phyloP scores from a whole-genome alignment of 2,888 invertebrate genomes.

The Campoplex nolae region DNA sequence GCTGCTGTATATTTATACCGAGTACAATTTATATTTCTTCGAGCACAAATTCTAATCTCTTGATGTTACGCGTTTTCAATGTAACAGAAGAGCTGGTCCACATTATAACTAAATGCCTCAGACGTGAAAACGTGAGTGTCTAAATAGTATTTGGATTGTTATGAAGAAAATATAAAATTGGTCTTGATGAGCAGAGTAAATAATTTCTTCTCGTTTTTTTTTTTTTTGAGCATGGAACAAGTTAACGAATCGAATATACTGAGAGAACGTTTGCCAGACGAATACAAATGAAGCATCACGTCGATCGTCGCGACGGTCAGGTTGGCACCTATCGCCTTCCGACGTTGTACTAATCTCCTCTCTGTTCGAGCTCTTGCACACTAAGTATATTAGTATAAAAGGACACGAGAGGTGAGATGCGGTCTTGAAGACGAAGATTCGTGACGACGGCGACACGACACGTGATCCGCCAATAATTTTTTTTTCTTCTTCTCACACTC shows the following conservation, averaged over 20 bases:
- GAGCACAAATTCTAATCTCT: neutral
- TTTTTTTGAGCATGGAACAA: constrained; percentile 21
- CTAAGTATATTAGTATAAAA: constrained; percentile 6
- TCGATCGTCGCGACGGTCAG: constrained; percentile 31
- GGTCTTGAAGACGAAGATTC: constrained; percentile 28
- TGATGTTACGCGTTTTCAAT: too few species aligned
- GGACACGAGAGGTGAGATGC: neutral
- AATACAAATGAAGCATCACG: constrained; percentile 54
- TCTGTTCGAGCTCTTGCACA: constrained; percentile 18
- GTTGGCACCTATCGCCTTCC: constrained; percentile 49
- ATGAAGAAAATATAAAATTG: neutral
- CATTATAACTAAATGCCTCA: neutral
- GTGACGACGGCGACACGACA: constrained; percentile 17
- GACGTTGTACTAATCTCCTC: constrained; percentile 25
- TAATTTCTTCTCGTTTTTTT: neutral
- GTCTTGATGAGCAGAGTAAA: neutral
- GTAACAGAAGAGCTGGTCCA: neutral
- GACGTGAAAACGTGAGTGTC: neutral
- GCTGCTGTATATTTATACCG: neutral
- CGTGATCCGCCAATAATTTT: constrained; percentile 32
- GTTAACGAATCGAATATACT: constrained; percentile 22
- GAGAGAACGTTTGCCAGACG: constrained; percentile 59
- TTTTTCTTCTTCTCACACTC: constrained; percentile 16
- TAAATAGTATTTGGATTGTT: neutral
- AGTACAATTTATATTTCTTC: neutral